Evolutionary conservation across 2,113 vertebrate species (phyloP).

Genomic region (Stomatorhinus ivindoensis): DNA sequence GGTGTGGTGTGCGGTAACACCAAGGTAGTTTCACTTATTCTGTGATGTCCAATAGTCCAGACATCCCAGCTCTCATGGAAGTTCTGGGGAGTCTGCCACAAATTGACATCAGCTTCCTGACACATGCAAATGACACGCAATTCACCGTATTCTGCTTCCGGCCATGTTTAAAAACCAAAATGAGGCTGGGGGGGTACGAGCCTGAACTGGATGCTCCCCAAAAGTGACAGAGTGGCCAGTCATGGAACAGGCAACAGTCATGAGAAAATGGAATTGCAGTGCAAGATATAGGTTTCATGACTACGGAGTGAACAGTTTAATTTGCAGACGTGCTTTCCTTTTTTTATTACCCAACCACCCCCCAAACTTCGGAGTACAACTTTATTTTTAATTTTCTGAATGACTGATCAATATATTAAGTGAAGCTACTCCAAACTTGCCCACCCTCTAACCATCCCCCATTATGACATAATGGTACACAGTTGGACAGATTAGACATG

Average conservation of each 20-base stretch:
- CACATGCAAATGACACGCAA: not conserved
- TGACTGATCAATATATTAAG: too few relatives aligned
- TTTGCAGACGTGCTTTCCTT: not conserved
- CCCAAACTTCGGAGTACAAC: too few relatives aligned
- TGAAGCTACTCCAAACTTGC: too few relatives aligned
- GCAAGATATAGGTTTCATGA: not conserved
- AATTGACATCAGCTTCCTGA: not conserved
- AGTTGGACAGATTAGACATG: too few relatives aligned
- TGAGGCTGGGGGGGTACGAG: too few relatives aligned
- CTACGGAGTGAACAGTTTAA: not conserved
- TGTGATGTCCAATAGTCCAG: not conserved
- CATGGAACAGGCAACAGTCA: not conserved
- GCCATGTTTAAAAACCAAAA: too few relatives aligned
- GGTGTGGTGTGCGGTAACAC: too few relatives aligned
- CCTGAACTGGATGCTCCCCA: not conserved
- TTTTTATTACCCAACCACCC: too few relatives aligned
- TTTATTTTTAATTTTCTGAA: too few relatives aligned
- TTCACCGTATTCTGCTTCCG: not conserved
- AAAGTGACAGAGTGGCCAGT: not conserved
- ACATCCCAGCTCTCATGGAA: not conserved
- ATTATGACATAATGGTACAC: too few relatives aligned
- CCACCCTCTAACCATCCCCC: too few relatives aligned
- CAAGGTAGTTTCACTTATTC: too few relatives aligned
- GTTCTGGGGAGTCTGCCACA: not conserved
- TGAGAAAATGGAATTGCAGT: not conserved